These are phyloP conservation scores for Gambelia wislizenii DNA, from an alignment of 2,797 vertebrate genomes.

Conservation along the genomic window DNA sequence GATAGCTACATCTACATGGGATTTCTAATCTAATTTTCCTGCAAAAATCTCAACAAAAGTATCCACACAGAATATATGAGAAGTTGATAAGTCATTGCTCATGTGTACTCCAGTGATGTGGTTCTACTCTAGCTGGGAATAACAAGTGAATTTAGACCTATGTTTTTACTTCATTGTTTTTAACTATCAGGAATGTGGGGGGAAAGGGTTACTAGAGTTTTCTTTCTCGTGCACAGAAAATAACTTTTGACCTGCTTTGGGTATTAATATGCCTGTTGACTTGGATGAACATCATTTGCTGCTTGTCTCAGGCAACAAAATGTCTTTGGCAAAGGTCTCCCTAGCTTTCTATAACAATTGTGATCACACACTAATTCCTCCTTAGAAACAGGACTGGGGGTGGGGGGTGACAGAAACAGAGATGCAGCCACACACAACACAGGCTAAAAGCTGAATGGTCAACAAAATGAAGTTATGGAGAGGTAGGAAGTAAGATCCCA, in stretches of 20 bases:
- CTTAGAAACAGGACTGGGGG: background rate
- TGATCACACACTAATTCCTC: slow-evolving; percentile 1
- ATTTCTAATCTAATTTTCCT: background rate
- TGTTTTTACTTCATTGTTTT: too few relatives aligned
- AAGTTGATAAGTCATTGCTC: too few relatives aligned
- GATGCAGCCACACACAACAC: background rate
- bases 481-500: background rate
- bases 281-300: background rate
- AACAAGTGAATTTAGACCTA: too few relatives aligned
- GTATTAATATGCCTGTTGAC: background rate
- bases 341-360: background rate
- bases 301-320: background rate
- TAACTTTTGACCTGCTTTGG: background rate
- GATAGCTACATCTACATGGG: background rate
- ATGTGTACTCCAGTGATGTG: too few relatives aligned
- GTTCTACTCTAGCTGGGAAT: too few relatives aligned
- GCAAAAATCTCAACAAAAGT: too few relatives aligned
- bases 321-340: background rate
- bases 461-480: background rate
- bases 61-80: too few relatives aligned
- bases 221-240: background rate
- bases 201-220: background rate
- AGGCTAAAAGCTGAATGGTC: background rate
- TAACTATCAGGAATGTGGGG: too few relatives aligned
- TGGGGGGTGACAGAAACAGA: slow-evolving; percentile 16